phyloP scores from a whole-genome alignment of 1,140 invertebrate species.

The Acromyrmex heyeri region DNA sequence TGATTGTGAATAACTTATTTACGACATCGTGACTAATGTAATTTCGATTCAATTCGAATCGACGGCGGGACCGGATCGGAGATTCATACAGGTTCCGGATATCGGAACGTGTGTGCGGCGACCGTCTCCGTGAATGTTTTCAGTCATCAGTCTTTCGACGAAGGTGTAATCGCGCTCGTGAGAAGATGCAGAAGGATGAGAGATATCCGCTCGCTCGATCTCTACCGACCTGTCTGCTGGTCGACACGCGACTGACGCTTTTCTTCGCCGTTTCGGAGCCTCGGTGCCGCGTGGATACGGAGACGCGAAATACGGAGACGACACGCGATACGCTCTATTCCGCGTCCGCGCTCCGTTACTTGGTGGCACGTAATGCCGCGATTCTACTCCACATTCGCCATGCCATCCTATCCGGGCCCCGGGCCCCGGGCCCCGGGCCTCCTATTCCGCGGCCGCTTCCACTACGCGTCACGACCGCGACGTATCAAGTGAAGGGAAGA shows the following conservation, averaged over 20 bases:
- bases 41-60: background rate
- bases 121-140: conserved; percentile 3
- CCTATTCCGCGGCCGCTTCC: background rate
- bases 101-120: background rate
- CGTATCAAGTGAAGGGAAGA: background rate
- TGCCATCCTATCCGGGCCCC: conserved; percentile 37
- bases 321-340: conserved; percentile 80
- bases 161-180: background rate
- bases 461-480: background rate
- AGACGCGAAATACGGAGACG: conserved; percentile 52
- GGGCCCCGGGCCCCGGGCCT: no score
- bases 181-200: background rate
- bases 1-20: background rate
- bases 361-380: conserved; percentile 69
- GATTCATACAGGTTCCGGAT: background rate
- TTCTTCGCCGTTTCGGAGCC: conserved; percentile 53
- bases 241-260: conserved; percentile 77
- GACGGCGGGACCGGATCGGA: background rate
- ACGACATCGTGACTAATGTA: background rate
- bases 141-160: conserved; percentile 45
- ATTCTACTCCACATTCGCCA: conserved; percentile 82
- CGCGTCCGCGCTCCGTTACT: conserved; percentile 81
- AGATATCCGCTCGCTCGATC: background rate
- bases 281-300: conserved; percentile 46
- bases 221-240: conserved; percentile 68